These are phyloP conservation scores for Stegostoma tigrinum DNA, from an alignment of 2,113 vertebrate species.

Conservation along the genomic window DNA sequence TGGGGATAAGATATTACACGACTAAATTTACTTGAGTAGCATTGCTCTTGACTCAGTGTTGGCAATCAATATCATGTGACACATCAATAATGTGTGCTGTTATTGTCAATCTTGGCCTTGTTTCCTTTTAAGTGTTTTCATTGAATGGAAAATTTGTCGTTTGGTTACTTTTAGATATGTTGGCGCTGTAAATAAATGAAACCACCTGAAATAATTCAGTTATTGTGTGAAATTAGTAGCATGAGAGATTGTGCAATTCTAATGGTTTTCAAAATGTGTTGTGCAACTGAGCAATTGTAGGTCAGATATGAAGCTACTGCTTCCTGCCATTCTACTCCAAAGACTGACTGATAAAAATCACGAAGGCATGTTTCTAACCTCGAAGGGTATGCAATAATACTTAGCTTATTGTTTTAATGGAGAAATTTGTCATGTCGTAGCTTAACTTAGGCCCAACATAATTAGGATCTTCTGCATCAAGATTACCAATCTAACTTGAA, in stretches of 20 bases:
- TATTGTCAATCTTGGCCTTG: background rate
- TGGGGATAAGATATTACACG: background rate
- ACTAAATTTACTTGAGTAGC: background rate
- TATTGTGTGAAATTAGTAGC: background rate
- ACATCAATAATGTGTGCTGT: background rate
- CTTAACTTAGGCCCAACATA: background rate
- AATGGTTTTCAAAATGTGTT: background rate
- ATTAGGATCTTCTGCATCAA: background rate
- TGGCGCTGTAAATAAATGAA: background rate
- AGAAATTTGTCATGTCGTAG: background rate
- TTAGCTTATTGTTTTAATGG: background rate
- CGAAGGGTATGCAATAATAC: background rate
- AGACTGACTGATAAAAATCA: background rate
- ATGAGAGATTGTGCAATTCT: background rate
- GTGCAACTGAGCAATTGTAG: conserved; percentile 4
- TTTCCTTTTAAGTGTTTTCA: background rate
- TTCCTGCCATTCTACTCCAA: background rate
- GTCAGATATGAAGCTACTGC: background rate
- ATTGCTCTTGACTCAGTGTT: background rate
- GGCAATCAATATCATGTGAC: background rate
- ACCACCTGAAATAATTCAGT: background rate
- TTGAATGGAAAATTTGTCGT: background rate
- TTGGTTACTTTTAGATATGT: background rate
- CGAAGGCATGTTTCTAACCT: background rate
- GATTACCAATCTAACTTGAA: background rate